These are phyloP conservation scores for Drosophila asahinai DNA, from an alignment of 1,140 invertebrate species.

Conservation along the genomic window DNA sequence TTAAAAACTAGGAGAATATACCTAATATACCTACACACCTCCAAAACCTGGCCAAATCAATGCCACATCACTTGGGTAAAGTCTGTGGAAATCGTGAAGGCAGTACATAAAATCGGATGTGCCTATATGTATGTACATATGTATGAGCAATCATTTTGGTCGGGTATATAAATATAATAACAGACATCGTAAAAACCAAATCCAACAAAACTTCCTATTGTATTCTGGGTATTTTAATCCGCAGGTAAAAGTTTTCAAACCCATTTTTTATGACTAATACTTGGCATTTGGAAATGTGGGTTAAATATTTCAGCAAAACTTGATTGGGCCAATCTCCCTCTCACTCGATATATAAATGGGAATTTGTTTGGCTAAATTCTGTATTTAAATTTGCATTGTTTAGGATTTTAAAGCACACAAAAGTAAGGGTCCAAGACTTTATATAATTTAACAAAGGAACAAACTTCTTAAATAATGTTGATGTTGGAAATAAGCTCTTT, in stretches of 20 bases:
- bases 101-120: no score
- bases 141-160: no score
- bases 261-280: conserved; percentile 21
- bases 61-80: no score
- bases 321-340: conserved; percentile 16
- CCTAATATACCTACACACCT: no score
- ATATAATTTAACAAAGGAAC: neutral
- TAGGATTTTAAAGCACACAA: neutral
- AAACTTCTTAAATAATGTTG: no score
- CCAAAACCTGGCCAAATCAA: no score
- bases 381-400: neutral
- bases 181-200: neutral
- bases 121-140: no score
- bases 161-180: neutral
- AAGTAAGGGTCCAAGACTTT: neutral
- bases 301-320: conserved; percentile 23
- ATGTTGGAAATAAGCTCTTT: no score
- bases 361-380: neutral
- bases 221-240: conserved; percentile 22
- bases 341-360: conserved; percentile 4
- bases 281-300: conserved; percentile 24
- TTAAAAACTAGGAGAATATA: no score
- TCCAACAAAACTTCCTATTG: conserved; percentile 1
- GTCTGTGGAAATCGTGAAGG: no score
- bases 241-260: conserved; percentile 10